Evolutionary conservation across 1,140 invertebrate genomes (phyloP).

Genomic region (Asbolus verrucosus): DNA sequence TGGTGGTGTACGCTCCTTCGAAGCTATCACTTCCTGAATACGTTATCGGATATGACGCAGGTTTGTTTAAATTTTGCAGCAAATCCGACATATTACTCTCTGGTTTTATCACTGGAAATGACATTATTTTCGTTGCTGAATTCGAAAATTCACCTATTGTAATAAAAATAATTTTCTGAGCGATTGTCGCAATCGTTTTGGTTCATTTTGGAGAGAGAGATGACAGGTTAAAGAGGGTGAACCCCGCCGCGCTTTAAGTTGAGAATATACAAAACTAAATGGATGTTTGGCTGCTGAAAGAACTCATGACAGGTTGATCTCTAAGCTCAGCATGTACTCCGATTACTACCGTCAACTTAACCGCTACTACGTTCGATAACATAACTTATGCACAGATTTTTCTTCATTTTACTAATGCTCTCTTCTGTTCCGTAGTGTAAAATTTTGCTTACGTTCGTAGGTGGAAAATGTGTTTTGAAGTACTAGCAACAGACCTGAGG

Average conservation of each 20-base stretch:
- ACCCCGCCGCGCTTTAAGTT: constrained; percentile 43
- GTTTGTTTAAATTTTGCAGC: constrained; percentile 56
- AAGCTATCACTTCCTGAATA: constrained; percentile 54
- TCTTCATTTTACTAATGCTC: too few species aligned
- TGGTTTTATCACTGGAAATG: constrained; percentile 57
- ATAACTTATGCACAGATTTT: too few species aligned
- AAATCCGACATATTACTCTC: constrained; percentile 55
- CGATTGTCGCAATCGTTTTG: constrained; percentile 4
- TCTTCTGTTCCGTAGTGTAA: too few species aligned
- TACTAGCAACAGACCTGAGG: too few species aligned
- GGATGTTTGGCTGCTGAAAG: constrained; percentile 47
- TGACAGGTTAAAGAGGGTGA: constrained; percentile 41
- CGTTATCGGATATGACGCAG: constrained; percentile 47
- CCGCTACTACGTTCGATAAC: constrained; percentile 19
- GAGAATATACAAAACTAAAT: constrained; percentile 49
- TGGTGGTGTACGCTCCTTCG: constrained; percentile 57
- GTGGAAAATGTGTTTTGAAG: too few species aligned
- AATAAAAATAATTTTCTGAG: too few species aligned
- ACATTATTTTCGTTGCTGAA: not conserved
- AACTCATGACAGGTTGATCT: constrained; percentile 46
- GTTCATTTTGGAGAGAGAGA: constrained; percentile 25
- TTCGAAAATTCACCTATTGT: not conserved
- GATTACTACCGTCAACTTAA: constrained; percentile 43
- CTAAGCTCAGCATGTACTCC: constrained; percentile 44
- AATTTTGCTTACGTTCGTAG: too few species aligned